phyloP scores from a whole-genome alignment of 1,140 invertebrate species.

The Lanistes nyassanus region DNA sequence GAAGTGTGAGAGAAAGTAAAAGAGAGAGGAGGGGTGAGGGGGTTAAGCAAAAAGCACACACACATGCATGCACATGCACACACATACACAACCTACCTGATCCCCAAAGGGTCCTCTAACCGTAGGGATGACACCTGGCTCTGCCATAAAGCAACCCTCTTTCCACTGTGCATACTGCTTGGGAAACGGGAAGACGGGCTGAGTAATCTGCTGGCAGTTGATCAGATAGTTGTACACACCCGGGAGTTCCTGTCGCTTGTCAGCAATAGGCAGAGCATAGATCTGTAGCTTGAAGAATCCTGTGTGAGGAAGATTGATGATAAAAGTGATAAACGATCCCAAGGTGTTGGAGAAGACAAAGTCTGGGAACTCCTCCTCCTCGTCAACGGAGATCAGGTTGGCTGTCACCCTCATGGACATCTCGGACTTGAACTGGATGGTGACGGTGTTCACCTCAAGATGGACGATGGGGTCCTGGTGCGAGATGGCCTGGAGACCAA shows the following conservation, averaged over 20 bases:
- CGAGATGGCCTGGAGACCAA: constrained; percentile 56
- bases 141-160: constrained; percentile 64
- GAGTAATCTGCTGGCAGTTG: constrained; percentile 52
- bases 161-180: constrained; percentile 68
- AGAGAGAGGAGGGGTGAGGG: no score
- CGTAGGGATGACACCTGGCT: constrained; percentile 54
- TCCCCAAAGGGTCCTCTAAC: constrained; percentile 28
- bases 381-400: constrained; percentile 61
- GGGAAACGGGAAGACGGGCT: constrained; percentile 60
- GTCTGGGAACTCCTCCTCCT: constrained; percentile 58
- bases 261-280: constrained; percentile 60
- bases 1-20: no score
- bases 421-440: constrained; percentile 53
- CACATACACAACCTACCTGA: constrained; percentile 11
- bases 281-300: constrained; percentile 67
- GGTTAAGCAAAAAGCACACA: background rate
- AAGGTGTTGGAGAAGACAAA: constrained; percentile 62
- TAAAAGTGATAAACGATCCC: constrained; percentile 52
- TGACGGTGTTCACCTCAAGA: constrained; percentile 54
- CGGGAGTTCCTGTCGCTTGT: constrained; percentile 62
- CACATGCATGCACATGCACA: background rate
- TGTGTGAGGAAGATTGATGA: constrained; percentile 50
- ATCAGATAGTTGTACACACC: constrained; percentile 67
- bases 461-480: constrained; percentile 64
- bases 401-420: constrained; percentile 61